Evolutionary conservation across 2,113 vertebrate genomes (phyloP), one percentile per base, ranked within the genome.

Genomic region (Castor canadensis): DNA sequence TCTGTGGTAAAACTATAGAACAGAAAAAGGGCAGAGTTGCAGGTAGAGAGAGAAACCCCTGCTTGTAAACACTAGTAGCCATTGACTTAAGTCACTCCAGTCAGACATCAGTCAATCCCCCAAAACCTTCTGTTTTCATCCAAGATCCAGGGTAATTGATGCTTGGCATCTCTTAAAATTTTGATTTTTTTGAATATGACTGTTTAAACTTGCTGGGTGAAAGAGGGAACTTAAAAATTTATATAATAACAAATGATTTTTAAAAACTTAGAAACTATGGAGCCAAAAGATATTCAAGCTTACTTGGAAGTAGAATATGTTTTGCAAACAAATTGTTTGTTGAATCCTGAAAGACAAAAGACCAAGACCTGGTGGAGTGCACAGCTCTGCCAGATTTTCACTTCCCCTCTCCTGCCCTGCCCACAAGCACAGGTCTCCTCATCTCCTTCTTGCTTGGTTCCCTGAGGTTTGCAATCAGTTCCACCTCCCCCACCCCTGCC

Each of bases 161-260:
- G 5, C 40, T 73, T 75, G 47, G 24, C n/a, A 43, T 58, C 16
- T 60, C 22, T 87, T 81, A 86, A 22, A 28, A 49, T 28, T 16
- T 19, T 72, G 20, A n/a, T 71, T 84, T 26, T 87, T 90, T 81
- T 73, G 26, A 73, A 58, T 64, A 80, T 58, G 49, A 80, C 11
- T 32, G 45, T 6, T 49, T 85, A 79, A 85, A 72, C 15, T 73
- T 86, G 20, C 67, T 86, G 20, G 38, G 30, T 62, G 0, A 64
- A 47, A 79, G 45, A 79, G 16, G 26, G 15, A 3, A 43, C 79
- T 54, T 69, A 84, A 64, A 64, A 49, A 47, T 35, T 79, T 73
- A 49, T 30, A 52, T 38, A 84, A 84, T 69, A 28, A 79, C 47
- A 67, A 64, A 40, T 77, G 17, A 26, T 89, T 67, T n/a, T 81